phyloP scores from a whole-genome alignment of 2,888 invertebrate species.

The Spodoptera exigua region DNA sequence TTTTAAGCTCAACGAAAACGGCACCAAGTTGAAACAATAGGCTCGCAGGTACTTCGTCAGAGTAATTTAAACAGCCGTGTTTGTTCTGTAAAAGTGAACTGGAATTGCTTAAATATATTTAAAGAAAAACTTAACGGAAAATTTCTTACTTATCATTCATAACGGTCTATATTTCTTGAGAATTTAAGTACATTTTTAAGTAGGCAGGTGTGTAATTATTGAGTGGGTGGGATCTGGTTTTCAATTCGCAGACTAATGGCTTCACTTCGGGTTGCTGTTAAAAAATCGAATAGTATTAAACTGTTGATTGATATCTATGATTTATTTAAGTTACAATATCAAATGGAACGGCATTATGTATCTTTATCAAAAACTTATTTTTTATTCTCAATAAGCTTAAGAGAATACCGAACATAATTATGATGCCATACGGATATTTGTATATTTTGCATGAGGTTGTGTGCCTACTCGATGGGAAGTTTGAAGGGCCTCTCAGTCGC shows the following conservation, averaged over 20 bases:
- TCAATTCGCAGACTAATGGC: not conserved
- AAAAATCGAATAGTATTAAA: not conserved
- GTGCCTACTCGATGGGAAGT: conserved; percentile 43
- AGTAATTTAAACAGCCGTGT: conserved; percentile 37
- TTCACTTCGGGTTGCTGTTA: not conserved
- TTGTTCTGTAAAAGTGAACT: conserved; percentile 47
- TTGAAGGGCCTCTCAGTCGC: conserved; percentile 55
- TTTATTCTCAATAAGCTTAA: conserved; percentile 6
- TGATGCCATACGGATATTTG: not conserved
- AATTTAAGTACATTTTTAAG: conserved; percentile 13
- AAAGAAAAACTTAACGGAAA: conserved; percentile 41
- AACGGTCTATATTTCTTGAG: conserved; percentile 23
- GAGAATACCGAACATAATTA: not conserved
- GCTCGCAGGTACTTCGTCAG: conserved; percentile 35
- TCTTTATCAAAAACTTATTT: not conserved
- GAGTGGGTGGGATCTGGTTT: conserved; percentile 2
- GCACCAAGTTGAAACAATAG: conserved; percentile 60
- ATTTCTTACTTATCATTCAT: conserved; percentile 41
- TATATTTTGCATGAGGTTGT: conserved; percentile 56
- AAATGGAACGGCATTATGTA: not conserved
- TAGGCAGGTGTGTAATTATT: not conserved
- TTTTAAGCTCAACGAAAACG: conserved; percentile 54
- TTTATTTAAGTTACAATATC: not conserved
- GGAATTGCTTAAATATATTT: conserved; percentile 40
- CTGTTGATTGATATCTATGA: too few relatives aligned